Conservation (phyloP, 2,888 invertebrate species). For the Seira sanloemensis region DNA sequence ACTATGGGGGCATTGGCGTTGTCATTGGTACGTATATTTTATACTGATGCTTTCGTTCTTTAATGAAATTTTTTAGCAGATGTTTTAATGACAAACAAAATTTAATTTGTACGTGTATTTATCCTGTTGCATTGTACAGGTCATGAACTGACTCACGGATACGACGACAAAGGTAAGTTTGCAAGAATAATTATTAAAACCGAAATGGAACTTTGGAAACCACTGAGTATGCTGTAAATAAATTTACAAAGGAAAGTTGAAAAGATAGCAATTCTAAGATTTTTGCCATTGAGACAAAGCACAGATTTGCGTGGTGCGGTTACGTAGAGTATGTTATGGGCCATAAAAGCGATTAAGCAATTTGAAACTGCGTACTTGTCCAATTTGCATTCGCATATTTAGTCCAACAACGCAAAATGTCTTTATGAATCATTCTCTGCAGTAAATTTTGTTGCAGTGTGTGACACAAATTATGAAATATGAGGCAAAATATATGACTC, state of each 20-base stretch:
- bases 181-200: background rate
- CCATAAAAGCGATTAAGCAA: too few relatives aligned
- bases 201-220: too few relatives aligned
- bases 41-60: background rate
- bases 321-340: too few relatives aligned
- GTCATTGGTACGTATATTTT: conserved; percentile 54
- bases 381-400: too few relatives aligned
- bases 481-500: background rate
- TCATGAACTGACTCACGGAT: conserved; percentile 69
- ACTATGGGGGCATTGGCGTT: conserved; percentile 82
- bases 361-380: too few relatives aligned
- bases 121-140: conserved; percentile 22
- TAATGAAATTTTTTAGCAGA: background rate
- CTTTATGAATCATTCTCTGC: background rate
- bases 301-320: too few relatives aligned
- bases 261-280: too few relatives aligned
- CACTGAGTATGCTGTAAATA: too few relatives aligned
- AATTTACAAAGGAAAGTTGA: too few relatives aligned
- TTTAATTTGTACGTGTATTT: background rate
- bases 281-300: too few relatives aligned
- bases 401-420: too few relatives aligned
- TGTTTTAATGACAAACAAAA: background rate
- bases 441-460: background rate
- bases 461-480: background rate
- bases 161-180: conserved; percentile 71